Base-by-base conservation (phyloP, 2,888 invertebrate species). In the Willowsia nigromaculata region DNA sequence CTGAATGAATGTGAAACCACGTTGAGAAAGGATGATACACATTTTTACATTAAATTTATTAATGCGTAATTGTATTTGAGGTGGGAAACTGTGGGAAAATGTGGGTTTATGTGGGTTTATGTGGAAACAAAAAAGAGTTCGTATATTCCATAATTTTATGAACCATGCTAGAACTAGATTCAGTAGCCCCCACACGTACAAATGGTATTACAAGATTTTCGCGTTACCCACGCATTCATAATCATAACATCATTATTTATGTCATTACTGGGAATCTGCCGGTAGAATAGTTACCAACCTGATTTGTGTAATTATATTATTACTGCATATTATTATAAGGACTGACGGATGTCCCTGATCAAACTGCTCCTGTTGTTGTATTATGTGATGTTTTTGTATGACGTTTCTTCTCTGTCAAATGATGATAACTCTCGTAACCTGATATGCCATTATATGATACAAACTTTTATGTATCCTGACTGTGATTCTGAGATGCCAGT, bases 401-500 rank as follows among this genome's bases (percentile, higher is more conserved):
- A 50, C 18, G n/a, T 1, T 27, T 27, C 25, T 9, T 56, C 5
- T 25, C 7, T 56, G 56, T 9, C 11, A 27, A 25, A 25, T 56
- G 2, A 27, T 18, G 27, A 25, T 56, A 27, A 56, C 56, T 56
- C 27, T 2, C 22, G 56, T 56, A 56, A 56, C 56, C 33, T 62
- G 62, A 62, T 62, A 33, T 62, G 37, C 68, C 5, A 68, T 33
- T 37, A 18, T n/a, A n/a, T 68, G 37, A 37, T 33, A 33, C 68
- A 18, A 25, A 43, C 7, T 30, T 27, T 53, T 53, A 33, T 53
- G 30, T 53, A 53, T 74, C 40, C 53, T 62, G 43, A 71, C 85
- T 85, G 85, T 85, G 85, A 85, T 85, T 71, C 40, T 59, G 27
- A 71, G 40, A 85, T 85, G 76, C 85, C 74, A 76, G 59, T 76